phyloP scores from a whole-genome alignment of 2,797 vertebrate species.

The Thaleichthys pacificus region DNA sequence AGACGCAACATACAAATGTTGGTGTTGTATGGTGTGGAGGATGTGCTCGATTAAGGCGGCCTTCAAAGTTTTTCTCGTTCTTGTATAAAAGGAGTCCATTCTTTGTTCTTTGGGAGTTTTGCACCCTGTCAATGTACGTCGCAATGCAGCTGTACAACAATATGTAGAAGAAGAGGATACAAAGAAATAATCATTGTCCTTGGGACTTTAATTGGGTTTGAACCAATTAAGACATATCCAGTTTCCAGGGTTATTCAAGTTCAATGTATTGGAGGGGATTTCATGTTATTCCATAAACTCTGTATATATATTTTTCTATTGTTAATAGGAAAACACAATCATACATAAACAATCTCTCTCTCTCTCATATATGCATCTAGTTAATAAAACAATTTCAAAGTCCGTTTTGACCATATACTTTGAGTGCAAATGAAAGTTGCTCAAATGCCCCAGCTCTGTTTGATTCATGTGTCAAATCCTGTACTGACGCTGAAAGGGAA shows the following conservation, averaged over 20 bases:
- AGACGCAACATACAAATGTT: neutral
- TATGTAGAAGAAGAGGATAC: conserved; percentile 5
- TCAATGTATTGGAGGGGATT: neutral
- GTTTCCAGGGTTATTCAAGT: neutral
- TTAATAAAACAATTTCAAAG: no score
- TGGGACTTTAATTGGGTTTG: conserved; percentile 21
- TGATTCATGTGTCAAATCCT: no score
- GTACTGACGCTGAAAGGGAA: no score
- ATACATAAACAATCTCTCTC: no score
- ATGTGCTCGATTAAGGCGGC: conserved; percentile 28
- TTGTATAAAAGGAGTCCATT: conserved; percentile 14
- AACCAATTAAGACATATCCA: conserved; percentile 12
- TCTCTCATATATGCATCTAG: no score
- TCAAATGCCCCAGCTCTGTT: no score
- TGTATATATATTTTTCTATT: neutral
- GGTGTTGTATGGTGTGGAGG: neutral
- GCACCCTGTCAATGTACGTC: conserved; percentile 7
- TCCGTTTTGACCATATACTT: no score
- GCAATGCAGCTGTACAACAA: conserved; percentile 22
- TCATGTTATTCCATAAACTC: neutral
- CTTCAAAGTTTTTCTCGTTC: conserved; percentile 28
- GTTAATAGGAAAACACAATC: no score
- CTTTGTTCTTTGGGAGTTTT: conserved; percentile 22
- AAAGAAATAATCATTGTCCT: conserved; percentile 29
- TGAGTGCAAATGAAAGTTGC: no score